A percentile compares a stretch with the other conserved stretches of the same genome.
phyloP scores from a whole-genome alignment of 1,140 invertebrate species.

The Brachionus sp. region DNA sequence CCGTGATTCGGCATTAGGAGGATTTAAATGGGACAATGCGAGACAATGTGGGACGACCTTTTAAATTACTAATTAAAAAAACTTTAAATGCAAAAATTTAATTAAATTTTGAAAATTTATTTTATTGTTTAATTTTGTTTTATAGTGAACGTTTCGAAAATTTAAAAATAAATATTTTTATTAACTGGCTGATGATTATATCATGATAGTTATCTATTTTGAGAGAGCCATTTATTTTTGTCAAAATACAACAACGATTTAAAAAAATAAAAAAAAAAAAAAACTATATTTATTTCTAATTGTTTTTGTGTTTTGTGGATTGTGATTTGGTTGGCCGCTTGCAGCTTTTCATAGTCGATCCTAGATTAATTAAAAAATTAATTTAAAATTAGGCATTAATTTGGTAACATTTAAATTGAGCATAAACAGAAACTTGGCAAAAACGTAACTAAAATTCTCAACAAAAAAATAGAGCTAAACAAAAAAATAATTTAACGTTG shows the following conservation, averaged over 20 bases:
- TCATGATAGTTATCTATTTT: not conserved
- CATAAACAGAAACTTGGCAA: not conserved
- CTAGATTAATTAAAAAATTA: constrained; percentile 9
- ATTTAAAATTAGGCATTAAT: constrained; percentile 4
- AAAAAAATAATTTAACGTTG: not conserved
- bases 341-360: constrained; percentile 4
- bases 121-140: constrained; percentile 2
- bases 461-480: not conserved
- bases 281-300: not conserved
- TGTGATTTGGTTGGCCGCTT: not conserved
- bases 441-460: not conserved
- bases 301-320: not conserved
- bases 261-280: not conserved
- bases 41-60: constrained; percentile 3
- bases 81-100: not conserved
- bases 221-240: not conserved
- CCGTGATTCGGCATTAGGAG: not conserved
- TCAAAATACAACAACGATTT: not conserved
- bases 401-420: not conserved
- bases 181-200: not conserved
- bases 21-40: not conserved
- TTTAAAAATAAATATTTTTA: not conserved
- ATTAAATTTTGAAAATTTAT: not conserved
- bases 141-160: not conserved
- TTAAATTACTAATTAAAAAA: not conserved